These are phyloP conservation scores for Lamellibrachia columna DNA, from an alignment of 2,888 invertebrate species.

Conservation along the genomic window DNA sequence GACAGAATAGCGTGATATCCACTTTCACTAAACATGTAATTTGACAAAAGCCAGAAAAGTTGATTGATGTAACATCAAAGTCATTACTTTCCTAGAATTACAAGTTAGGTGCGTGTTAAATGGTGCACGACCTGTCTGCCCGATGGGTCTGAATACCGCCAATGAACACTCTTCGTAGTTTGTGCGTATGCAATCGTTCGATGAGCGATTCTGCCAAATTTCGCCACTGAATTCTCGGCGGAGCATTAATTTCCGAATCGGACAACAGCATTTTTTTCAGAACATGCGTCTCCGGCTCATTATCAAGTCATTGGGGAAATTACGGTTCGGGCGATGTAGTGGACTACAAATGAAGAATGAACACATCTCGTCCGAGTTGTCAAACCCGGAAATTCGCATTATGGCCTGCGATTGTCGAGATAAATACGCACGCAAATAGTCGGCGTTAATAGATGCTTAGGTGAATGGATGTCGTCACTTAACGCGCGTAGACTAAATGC, in stretches of 20 bases:
- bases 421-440: conserved; percentile 6
- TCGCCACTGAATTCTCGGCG: background rate
- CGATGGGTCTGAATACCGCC: background rate
- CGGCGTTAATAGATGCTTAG: background rate
- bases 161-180: background rate
- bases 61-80: background rate
- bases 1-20: background rate
- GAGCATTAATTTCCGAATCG: background rate
- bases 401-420: background rate
- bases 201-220: background rate
- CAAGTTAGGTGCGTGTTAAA: background rate
- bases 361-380: conserved; percentile 3
- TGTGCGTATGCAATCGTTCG: background rate
- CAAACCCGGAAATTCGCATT: conserved; percentile 2
- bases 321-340: background rate
- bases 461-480: conserved; percentile 16
- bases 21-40: background rate
- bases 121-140: background rate
- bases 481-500: background rate
- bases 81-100: background rate
- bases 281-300: background rate
- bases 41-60: background rate
- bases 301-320: background rate
- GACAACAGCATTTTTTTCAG: background rate
- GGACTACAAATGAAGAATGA: conserved; percentile 9